Conservation (phyloP, 2,888 invertebrate genomes). For the Zygaena filipendulae region DNA sequence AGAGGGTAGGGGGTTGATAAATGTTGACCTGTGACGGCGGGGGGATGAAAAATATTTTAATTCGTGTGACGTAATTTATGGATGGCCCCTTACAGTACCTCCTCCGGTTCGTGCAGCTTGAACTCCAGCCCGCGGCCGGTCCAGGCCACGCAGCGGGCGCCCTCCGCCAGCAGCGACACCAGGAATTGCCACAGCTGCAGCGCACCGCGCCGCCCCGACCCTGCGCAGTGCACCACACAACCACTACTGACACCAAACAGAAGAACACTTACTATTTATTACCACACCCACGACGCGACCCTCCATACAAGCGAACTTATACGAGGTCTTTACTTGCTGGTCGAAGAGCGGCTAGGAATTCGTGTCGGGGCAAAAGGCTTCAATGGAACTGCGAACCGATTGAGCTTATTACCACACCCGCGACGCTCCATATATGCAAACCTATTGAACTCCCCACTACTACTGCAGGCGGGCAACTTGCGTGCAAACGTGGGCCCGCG, state of each 20-base stretch:
- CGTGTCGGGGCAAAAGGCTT: too few relatives aligned
- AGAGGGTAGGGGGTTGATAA: too few relatives aligned
- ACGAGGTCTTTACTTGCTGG: background rate
- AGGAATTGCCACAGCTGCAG: constrained; percentile 96
- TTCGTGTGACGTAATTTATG: too few relatives aligned
- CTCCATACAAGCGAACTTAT: background rate
- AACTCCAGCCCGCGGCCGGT: constrained; percentile 96
- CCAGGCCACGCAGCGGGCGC: constrained; percentile 90
- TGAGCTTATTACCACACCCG: background rate
- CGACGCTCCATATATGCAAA: too few relatives aligned
- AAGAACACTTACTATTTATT: constrained; percentile 1
- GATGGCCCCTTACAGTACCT: too few relatives aligned
- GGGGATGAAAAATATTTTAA: too few relatives aligned
- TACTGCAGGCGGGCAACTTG: background rate
- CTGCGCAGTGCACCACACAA: too few relatives aligned
- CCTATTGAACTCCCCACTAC: background rate
- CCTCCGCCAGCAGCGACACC: constrained; percentile 78
- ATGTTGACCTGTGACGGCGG: too few relatives aligned
- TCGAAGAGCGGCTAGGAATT: background rate
- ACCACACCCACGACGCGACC: background rate
- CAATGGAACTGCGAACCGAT: too few relatives aligned
- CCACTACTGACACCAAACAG: background rate
- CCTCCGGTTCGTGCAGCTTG: constrained; percentile 95
- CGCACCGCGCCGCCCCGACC: constrained; percentile 76
- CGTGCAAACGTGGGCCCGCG: too few relatives aligned